Base-by-base conservation (phyloP, 2,888 invertebrate genomes). In the Drepana falcataria region DNA sequence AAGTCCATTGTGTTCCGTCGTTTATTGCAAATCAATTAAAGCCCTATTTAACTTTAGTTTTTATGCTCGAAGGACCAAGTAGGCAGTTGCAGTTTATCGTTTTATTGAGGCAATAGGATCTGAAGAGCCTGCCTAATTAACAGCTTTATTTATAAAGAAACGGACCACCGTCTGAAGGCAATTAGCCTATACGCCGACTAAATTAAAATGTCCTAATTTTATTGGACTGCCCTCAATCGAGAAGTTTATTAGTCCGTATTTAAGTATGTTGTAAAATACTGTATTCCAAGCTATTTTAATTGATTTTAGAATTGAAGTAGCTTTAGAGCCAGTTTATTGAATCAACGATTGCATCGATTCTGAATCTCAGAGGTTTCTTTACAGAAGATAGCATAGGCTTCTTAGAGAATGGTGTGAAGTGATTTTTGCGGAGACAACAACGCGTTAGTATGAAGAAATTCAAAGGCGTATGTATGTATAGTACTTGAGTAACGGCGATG, bases 151-250 rank as follows among this genome's bases (percentile, higher is more conserved):
- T 86, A 83, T 83, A 83, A 86, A 83, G 75, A 82, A 79, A 78
- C 72, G 81, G 87, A 87, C 88, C 87, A 88, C 88, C 86, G 85
- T 81, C 83, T 71, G 64, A 63, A 60, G 61, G 53, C 79, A 79
- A 82, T 83, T 82, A 81, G 73, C 66, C 68, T 72, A 73, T 73
- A 74, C 87, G 84, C 84, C 79, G 76, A 76, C 71, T 73, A 84
- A 84, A 87, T 90, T 86, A 89, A 90, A 90, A 88, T 85, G 90
- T 89, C 87, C 83, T 89, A 87, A 89, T 88, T 89, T 88, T 87
- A 90, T 88, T 86, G 75, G 66, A 59, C 71, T 72, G 70, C 75
- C 75, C 73, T 75, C 75, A 70, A 71, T 73, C 70, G 70, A 66
- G 59, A 64, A 61, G 67, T 79, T 87, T 89, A 88, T 87, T 78